Conservation (phyloP, 2,888 invertebrate genomes). For the Amiota minor region DNA sequence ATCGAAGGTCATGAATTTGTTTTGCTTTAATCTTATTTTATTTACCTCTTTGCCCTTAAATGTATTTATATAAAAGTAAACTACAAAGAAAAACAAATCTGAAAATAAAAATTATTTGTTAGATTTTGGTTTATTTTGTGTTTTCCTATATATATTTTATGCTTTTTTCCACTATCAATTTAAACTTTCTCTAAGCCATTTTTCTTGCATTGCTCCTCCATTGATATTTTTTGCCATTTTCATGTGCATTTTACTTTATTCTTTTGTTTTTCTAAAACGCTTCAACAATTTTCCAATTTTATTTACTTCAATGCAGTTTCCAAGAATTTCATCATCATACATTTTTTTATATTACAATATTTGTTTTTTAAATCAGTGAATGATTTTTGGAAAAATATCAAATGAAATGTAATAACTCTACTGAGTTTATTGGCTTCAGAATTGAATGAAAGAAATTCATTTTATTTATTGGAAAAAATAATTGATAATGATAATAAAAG, state of each 20-base stretch:
- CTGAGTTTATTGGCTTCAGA: too few relatives aligned
- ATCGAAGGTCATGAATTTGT: slow-evolving; percentile 56
- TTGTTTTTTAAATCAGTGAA: slow-evolving; percentile 64
- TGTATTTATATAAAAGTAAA: neutral
- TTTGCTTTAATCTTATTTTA: slow-evolving; percentile 49
- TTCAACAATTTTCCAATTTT: too few relatives aligned
- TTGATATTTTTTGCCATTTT: slow-evolving; percentile 29
- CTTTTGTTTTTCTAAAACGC: neutral
- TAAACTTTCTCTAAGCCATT: too few relatives aligned
- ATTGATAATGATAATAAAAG: too few relatives aligned
- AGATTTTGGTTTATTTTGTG: slow-evolving; percentile 17
- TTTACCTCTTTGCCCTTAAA: slow-evolving; percentile 13
- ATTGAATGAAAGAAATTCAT: too few relatives aligned
- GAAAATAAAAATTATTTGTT: slow-evolving; percentile 39
- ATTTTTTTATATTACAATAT: neutral
- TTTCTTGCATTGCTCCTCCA: neutral
- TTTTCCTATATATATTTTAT: neutral
- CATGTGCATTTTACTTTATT: slow-evolving; percentile 45
- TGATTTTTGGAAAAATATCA: slow-evolving; percentile 54
- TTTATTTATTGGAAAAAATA: too few relatives aligned
- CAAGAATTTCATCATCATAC: too few relatives aligned
- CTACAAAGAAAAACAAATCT: neutral
- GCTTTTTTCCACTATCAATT: too few relatives aligned
- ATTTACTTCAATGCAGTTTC: too few relatives aligned
- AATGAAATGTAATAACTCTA: slow-evolving; percentile 32